These are phyloP conservation scores for Numida meleagris DNA, from an alignment of 2,113 vertebrate species.

Conservation along the genomic window DNA sequence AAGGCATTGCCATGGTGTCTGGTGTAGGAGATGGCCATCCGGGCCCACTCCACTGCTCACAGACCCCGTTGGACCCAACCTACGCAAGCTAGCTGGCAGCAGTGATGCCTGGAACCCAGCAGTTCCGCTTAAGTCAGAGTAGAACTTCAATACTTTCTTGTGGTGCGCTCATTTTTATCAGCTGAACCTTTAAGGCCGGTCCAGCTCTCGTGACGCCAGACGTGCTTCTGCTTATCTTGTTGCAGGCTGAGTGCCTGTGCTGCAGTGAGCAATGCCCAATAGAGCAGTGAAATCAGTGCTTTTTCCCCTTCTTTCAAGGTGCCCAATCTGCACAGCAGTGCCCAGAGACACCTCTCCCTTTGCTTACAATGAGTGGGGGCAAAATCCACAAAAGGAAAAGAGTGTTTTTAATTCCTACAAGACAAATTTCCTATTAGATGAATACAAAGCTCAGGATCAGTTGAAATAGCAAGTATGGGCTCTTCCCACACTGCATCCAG, in stretches of 20 bases:
- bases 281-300: neutral
- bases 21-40: neutral
- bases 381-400: neutral
- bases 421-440: neutral
- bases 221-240: neutral
- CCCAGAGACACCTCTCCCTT: neutral
- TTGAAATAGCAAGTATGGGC: neutral
- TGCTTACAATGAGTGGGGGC: neutral
- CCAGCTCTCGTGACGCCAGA: slow-evolving; percentile 14
- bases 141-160: neutral
- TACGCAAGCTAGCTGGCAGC: neutral
- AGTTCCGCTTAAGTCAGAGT: neutral
- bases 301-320: neutral
- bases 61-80: neutral
- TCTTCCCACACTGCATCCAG: neutral
- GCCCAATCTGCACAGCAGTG: neutral
- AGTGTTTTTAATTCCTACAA: slow-evolving; percentile 11
- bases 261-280: neutral
- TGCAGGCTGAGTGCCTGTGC: neutral
- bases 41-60: neutral
- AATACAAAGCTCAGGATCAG: slow-evolving; percentile 10
- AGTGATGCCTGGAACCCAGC: neutral
- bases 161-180: neutral
- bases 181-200: neutral
- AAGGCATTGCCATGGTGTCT: accelerated